Base-by-base conservation (phyloP, 2,113 vertebrate species). In the Scophthalmus maximus region DNA sequence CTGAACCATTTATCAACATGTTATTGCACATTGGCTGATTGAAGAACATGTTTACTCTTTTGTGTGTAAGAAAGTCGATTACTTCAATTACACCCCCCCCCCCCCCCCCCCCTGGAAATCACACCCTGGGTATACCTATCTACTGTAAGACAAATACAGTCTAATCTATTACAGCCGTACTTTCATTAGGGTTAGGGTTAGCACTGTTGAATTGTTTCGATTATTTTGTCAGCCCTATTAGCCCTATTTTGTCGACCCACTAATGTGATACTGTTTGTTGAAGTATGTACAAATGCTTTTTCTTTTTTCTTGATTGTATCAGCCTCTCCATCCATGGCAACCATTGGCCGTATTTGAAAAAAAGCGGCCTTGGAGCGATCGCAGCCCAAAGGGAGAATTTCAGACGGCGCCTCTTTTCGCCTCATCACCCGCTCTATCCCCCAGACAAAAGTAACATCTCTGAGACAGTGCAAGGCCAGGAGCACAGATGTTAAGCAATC, bases 401-500 rank as follows among this genome's bases (percentile, higher is more conserved):
- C 82, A 76, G 69, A 58, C 73, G 70, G 56, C 56, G 65, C 44
- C 66, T 88, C 75, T 84, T 63, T 67, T 81, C 51, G 79, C 82
- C 82, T 91, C 82, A 87, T 81, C 82, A 74, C 59, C 63, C 71
- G 6, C 60, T 78, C 60, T 49, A 62, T 86, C 69, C 73, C 55
- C 79, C 53, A 80, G 85, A 85, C 79, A 84, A 77, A 78, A 78
- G 65, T 36, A 78, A 76, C 66, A 84, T 82, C 73, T 88, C 82
- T 30, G 62, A 86, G 68, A 79, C 68, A 38, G 78, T 29, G 6
- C 62, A 56, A 65, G 49, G 61, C 75, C 69, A 77, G 53, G 49
- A 77, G 83, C 76, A 74, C 47, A 63, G 85, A 68, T 85, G 85
- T 76, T 87, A 81, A 81, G 52, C 83, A 89, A 90, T 92, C 80